Conservation (phyloP, 2,113 vertebrate genomes). For the Thinocorus orbignyianus region DNA sequence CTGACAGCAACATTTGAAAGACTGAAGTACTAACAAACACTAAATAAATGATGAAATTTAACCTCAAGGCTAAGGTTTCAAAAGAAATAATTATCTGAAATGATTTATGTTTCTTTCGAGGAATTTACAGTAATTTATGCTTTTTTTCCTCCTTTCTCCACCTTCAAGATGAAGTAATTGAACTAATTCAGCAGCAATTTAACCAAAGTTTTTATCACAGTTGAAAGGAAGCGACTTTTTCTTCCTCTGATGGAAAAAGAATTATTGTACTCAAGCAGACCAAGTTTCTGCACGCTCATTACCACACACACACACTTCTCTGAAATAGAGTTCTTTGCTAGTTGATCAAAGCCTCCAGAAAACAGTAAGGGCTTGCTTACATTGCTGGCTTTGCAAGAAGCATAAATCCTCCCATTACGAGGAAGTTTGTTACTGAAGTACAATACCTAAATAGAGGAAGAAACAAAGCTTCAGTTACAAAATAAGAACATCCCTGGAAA, state of each 20-base stretch:
- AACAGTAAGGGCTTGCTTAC: slow-evolving; percentile 78
- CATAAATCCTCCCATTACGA: slow-evolving; percentile 93
- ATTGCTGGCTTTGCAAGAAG: slow-evolving; percentile 88
- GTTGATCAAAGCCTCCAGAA: not conserved
- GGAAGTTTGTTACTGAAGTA: slow-evolving; percentile 84
- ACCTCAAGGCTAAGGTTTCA: not conserved
- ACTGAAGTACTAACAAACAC: not conserved
- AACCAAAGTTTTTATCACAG: not conserved
- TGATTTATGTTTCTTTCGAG: not conserved
- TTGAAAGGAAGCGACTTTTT: not conserved
- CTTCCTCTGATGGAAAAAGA: not conserved
- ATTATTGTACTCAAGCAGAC: not conserved
- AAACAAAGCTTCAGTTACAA: not conserved
- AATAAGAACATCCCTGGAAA: not conserved
- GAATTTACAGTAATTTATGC: not conserved
- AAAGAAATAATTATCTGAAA: not conserved
- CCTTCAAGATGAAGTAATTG: not conserved
- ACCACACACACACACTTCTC: not conserved
- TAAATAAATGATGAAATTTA: not conserved
- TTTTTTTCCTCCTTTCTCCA: not conserved
- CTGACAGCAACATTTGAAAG: not conserved
- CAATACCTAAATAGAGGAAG: slow-evolving; percentile 81
- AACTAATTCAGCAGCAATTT: not conserved
- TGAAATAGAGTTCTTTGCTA: not conserved
- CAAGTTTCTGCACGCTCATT: not conserved